Evolutionary conservation across 92 coral and sea anemone species (phyloP).

Genomic region (Blastomussa wellsi): DNA sequence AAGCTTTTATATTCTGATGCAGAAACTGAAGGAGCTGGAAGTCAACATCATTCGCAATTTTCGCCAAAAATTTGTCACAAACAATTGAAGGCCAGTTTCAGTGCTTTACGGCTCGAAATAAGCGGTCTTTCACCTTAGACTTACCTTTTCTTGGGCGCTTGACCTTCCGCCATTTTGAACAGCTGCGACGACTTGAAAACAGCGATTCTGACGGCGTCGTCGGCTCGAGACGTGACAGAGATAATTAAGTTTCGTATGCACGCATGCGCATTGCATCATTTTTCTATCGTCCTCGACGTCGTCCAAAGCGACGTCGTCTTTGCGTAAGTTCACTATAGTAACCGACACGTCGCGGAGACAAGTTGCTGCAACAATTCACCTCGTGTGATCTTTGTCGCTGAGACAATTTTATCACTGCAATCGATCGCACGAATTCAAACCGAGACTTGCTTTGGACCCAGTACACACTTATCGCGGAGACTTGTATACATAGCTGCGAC

Average conservation of each 20-base stretch:
- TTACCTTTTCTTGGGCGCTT: background rate
- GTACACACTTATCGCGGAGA: too few species aligned
- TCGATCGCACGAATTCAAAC: too few species aligned
- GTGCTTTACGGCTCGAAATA: slow-evolving; percentile 27
- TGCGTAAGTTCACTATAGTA: too few species aligned
- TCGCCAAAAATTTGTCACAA: slow-evolving; percentile 38
- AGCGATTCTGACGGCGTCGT: slow-evolving; percentile 41
- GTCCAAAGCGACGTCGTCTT: too few species aligned
- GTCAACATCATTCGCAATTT: slow-evolving; percentile 46
- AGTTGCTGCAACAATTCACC: too few species aligned
- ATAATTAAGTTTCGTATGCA: slow-evolving; percentile 37
- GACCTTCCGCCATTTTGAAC: slow-evolving; percentile 8
- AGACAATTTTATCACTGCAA: too few species aligned
- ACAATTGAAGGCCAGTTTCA: slow-evolving; percentile 46
- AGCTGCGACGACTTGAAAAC: background rate
- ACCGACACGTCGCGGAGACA: too few species aligned
- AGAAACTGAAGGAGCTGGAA: slow-evolving; percentile 56
- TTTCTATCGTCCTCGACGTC: slow-evolving; percentile 20
- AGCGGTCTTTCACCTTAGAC: background rate
- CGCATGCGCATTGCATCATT: slow-evolving; percentile 28
- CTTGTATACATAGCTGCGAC: too few species aligned
- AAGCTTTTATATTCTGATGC: slow-evolving; percentile 21
- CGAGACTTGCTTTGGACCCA: too few species aligned
- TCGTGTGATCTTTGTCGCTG: too few species aligned
- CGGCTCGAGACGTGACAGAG: slow-evolving; percentile 51